Conservation (phyloP, 2,888 invertebrate genomes). For the Drosophila anomalata region DNA sequence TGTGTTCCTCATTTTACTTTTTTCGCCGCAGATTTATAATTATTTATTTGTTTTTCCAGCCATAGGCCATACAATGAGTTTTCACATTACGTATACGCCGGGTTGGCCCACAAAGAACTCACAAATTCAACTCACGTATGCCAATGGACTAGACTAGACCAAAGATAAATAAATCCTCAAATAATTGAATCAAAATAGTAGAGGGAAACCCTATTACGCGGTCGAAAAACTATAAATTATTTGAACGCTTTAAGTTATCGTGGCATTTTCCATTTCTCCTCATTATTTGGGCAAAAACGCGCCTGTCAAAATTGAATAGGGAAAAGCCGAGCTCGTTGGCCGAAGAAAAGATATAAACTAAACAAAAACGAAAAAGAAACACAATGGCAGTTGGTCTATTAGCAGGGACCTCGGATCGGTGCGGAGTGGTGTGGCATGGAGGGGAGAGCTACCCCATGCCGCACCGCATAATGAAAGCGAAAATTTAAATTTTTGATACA, state of each 20-base stretch:
- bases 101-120: conserved; percentile 6
- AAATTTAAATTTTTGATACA: conserved; percentile 81
- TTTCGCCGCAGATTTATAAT: conserved; percentile 56
- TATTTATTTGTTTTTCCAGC: conserved; percentile 28
- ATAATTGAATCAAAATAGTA: conserved; percentile 1
- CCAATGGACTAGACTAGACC: neutral
- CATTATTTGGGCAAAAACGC: conserved; percentile 78
- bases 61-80: neutral
- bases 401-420: conserved; percentile 25
- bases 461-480: conserved; percentile 75
- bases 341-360: conserved; percentile 52
- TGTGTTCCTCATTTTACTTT: conserved; percentile 77
- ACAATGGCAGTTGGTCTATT: conserved; percentile 60
- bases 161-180: neutral
- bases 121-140: neutral
- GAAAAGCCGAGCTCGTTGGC: conserved; percentile 49
- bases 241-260: conserved; percentile 51
- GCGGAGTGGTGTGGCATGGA: neutral
- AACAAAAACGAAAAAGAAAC: conserved; percentile 40
- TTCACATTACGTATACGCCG: conserved; percentile 57
- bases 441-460: conserved; percentile 11
- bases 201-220: conserved; percentile 22
- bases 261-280: conserved; percentile 46
- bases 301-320: conserved; percentile 79
- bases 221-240: conserved; percentile 64